Evolutionary conservation across 2,113 vertebrate genomes (phyloP).

Genomic region (Centropus unirufus): DNA sequence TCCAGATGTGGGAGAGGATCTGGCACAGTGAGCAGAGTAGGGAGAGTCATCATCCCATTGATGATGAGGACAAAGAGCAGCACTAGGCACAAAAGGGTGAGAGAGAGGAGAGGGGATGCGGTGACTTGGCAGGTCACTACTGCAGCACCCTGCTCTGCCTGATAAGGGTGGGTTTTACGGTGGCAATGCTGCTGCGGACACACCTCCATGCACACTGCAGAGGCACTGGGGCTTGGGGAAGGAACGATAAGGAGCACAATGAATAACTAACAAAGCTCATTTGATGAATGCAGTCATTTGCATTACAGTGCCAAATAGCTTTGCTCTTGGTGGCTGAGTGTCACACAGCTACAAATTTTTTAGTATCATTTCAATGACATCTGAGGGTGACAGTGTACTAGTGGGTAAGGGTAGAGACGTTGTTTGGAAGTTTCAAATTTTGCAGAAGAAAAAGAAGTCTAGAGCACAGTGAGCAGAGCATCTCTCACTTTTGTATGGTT

Average conservation of each 20-base stretch:
- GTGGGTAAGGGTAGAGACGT: background rate
- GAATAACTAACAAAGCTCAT: conserved; percentile 82
- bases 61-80: conserved; percentile 74
- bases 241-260: conserved; percentile 83
- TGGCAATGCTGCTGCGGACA: conserved; percentile 70
- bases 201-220: conserved; percentile 63
- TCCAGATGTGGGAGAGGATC: conserved; percentile 54
- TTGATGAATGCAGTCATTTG: conserved; percentile 80
- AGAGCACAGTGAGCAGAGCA: background rate
- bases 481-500: background rate
- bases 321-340: conserved; percentile 57
- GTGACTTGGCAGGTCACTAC: conserved; percentile 81
- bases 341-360: conserved; percentile 56
- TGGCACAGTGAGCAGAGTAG: background rate
- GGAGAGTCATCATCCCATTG: conserved; percentile 43
- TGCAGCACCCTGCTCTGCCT: conserved; percentile 73
- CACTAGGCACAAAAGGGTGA: conserved; percentile 66
- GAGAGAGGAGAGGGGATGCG: conserved; percentile 59
- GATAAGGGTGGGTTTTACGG: conserved; percentile 87
- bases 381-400: background rate
- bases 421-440: conserved; percentile 7
- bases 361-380: conserved; percentile 51
- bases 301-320: conserved; percentile 78
- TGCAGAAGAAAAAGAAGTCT: background rate
- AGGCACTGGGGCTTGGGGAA: conserved; percentile 59